Percentiles rank a stretch among this genome's conserved stretches.
These are phyloP conservation scores for Petrolisthes manimaculis DNA, from an alignment of 2,888 invertebrate species.

Conservation along the genomic window DNA sequence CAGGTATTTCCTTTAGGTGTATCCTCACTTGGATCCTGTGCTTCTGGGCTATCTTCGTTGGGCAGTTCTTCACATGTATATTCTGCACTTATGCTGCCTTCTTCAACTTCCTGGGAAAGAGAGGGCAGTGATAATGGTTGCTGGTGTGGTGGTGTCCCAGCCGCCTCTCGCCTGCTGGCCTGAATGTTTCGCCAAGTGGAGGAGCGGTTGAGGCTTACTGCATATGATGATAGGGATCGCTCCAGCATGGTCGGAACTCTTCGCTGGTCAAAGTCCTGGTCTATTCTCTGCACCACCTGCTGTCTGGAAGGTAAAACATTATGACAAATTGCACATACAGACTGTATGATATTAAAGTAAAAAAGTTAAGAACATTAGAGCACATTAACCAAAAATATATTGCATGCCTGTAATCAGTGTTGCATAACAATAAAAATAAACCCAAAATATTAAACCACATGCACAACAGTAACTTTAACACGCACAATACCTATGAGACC, in stretches of 20 bases:
- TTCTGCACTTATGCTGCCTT: not conserved
- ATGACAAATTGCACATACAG: not conserved
- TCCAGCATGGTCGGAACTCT: constrained; percentile 47
- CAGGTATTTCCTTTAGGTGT: not conserved
- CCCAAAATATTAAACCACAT: no score
- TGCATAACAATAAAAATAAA: not conserved
- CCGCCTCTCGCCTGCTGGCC: constrained; percentile 29
- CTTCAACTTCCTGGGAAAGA: not conserved
- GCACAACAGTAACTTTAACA: no score
- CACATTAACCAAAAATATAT: no score
- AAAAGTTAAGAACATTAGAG: not conserved
- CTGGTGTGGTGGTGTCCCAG: not conserved
- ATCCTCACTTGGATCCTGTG: not conserved
- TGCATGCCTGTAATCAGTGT: not conserved
- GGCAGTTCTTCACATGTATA: not conserved
- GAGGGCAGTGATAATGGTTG: not conserved
- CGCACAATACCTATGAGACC: no score
- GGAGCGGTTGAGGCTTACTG: constrained; percentile 40
- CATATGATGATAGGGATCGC: constrained; percentile 49
- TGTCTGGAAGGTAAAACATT: constrained; percentile 21
- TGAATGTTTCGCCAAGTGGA: constrained; percentile 47
- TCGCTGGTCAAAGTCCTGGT: constrained; percentile 60
- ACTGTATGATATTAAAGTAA: not conserved
- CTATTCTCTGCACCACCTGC: constrained; percentile 48
- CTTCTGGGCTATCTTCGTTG: not conserved